Evolutionary conservation across 2,113 vertebrate genomes (phyloP), one percentile per base, ranked within the genome.

Genomic region (Callionymus lyra): DNA sequence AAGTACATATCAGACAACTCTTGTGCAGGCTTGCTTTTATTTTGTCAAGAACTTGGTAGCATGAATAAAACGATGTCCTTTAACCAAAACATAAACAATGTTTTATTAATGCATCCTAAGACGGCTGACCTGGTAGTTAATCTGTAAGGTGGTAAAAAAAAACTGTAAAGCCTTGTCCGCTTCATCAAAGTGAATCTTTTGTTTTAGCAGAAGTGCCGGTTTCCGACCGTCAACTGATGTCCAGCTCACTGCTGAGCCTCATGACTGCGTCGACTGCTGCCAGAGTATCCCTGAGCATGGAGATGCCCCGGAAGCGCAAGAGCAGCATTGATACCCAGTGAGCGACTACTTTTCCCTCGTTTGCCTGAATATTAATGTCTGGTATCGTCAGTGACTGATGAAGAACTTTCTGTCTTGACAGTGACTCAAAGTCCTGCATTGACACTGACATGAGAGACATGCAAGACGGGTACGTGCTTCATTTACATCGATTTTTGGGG

Each of bases 221-320:
- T 68, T 84, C 87, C 50, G 82, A 79, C 54, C 83, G 60, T 49
- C 60, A 63, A 0, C 73, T 76, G 16, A 46, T 46, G 41, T 80
- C 79, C 52, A 38, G 70, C 50, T 81, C 72, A 46, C 53, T 76
- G 47, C 45, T 83, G 50, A 68, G 66, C 80, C 56, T 85, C 53
- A 82, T 90, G 83, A 82, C 71, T 47, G 50, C 86, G 0, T 12
- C 65, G 6, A 44, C 82, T 47, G 63, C 72, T 46, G 31, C 50
- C 51, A 33, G 65, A 44, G 12, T 83, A 43, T 59, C 85, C 9
- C 70, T 84, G 13, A 82, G 43, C 11, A 56, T 43, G 41, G 90
- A 91, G 51, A 77, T 89, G 58, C 83, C 90, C 10, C 81, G 88
- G 56, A 95, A 97, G 54, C 86, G 89, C 43, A 93, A 90, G 72